Conservation (phyloP, 2,113 vertebrate species). For the Mesoclemmys tuberculata region DNA sequence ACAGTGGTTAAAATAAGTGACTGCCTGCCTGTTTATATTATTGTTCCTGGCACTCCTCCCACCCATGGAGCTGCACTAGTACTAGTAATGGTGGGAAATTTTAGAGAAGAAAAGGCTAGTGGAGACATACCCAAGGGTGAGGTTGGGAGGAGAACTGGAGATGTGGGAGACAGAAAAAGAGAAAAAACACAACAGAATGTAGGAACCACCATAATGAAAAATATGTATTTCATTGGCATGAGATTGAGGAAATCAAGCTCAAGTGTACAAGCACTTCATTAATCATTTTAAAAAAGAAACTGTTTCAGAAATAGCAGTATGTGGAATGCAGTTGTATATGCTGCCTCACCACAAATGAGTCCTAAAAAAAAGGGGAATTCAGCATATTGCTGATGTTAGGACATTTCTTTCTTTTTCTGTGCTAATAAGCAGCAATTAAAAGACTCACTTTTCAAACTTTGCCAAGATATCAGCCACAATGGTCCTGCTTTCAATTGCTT, state of each 20-base stretch:
- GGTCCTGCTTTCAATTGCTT: slow-evolving; percentile 94
- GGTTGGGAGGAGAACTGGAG: background rate
- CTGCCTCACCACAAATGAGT: background rate
- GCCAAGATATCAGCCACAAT: slow-evolving; percentile 94
- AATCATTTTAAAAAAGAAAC: background rate
- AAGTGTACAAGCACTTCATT: slow-evolving; percentile 7
- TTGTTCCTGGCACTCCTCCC: background rate
- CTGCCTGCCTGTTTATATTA: background rate
- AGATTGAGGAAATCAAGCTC: background rate
- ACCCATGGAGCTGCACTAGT: background rate
- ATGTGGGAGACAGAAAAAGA: background rate
- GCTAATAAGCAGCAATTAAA: background rate
- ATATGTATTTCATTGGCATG: background rate
- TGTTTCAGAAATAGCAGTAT: background rate
- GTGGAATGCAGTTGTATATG: background rate
- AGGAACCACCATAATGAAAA: background rate
- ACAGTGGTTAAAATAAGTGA: background rate
- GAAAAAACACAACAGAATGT: slow-evolving; percentile 19
- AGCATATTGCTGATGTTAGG: background rate
- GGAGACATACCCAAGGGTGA: background rate
- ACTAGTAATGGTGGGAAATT: background rate
- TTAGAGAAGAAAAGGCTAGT: background rate
- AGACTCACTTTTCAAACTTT: slow-evolving; percentile 94
- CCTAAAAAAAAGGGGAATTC: background rate
- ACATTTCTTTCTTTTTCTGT: slow-evolving; percentile 4